Evolutionary conservation across 2,113 vertebrate species (phyloP), one percentile per base, ranked within the genome.

Genomic region (Osmerus mordax): DNA sequence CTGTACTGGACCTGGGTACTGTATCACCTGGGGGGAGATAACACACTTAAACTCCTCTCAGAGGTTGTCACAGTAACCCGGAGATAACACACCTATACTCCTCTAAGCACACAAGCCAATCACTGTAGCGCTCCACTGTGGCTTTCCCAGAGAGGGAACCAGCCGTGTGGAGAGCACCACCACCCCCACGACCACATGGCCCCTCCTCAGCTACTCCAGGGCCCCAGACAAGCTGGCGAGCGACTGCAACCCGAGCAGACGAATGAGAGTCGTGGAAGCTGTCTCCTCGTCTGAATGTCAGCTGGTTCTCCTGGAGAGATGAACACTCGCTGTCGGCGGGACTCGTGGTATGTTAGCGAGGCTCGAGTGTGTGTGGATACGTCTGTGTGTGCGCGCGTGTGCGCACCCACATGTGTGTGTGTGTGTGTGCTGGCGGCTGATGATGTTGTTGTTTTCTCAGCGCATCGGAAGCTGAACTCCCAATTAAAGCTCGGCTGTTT

Each of bases 401-500:
- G 67, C n/a, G 67, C 16, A 15, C 11, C 14, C 36, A 19, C 5
- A 11, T 41, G 59, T 21, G 59, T 21, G 59, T 21, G 19, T 21
- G 59, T 21, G 19, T 60, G 59, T 60, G 67, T 58, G 66, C 0
- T 23, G 84, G 32, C 78, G 3, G 56, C 78, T 21, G 78, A 79
- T 84, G 83, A 86, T 81, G 84, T 85, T 84, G 86, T 85, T 90
- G 85, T 87, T 90, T 83, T 86, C 76, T 32, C 53, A 69, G 78
- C 76, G 77, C 70, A 77, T 79, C 69, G 61, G 70, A 70, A 84
- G 77, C 77, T 72, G 74, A 89, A 86, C 75, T 58, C 82, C 72
- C 84, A 92, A 92, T 90, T 92, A 90, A 89, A 87, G 85, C 82
- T 5, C 78, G 77, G 7, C 83, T 85, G 87, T 90, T 90, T 89